Evolutionary conservation across 2,113 vertebrate species (phyloP).

Genomic region (Galemys pyrenaicus): DNA sequence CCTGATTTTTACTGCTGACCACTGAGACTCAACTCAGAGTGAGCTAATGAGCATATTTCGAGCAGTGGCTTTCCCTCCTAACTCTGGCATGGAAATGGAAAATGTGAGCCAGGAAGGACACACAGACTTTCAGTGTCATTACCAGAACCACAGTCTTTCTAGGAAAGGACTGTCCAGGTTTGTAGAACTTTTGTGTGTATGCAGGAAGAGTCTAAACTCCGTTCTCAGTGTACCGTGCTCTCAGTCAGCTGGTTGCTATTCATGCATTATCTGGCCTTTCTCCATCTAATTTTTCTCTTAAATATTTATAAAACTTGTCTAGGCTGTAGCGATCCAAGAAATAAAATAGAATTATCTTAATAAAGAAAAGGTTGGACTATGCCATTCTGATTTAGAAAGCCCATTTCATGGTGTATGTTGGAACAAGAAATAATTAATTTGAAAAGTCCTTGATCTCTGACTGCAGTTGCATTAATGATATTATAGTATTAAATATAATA

Average conservation of each 20-base stretch:
- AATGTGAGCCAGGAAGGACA: not conserved
- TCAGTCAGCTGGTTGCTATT: not conserved
- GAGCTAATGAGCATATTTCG: not conserved
- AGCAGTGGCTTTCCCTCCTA: not conserved
- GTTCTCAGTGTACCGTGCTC: not conserved
- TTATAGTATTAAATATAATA: constrained; percentile 70
- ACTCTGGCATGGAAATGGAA: constrained; percentile 27
- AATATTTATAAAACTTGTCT: constrained; percentile 67
- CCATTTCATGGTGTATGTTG: constrained; percentile 62
- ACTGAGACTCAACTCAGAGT: not conserved
- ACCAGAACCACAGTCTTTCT: not conserved
- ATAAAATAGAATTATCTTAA: constrained; percentile 76
- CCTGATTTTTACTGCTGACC: constrained; percentile 13
- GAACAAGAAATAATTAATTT: constrained; percentile 76
- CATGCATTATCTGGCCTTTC: not conserved
- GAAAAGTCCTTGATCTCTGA: constrained; percentile 68
- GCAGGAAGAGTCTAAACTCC: not conserved
- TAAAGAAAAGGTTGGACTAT: constrained; percentile 51
- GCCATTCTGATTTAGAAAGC: constrained; percentile 70
- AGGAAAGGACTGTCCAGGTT: not conserved
- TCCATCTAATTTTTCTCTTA: constrained; percentile 33
- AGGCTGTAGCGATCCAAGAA: constrained; percentile 52
- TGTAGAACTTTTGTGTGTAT: not conserved
- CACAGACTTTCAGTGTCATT: not conserved
- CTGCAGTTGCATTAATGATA: constrained; percentile 55